These are phyloP conservation scores for Chironomus riparius DNA, from an alignment of 2,888 invertebrate species.

Conservation along the genomic window DNA sequence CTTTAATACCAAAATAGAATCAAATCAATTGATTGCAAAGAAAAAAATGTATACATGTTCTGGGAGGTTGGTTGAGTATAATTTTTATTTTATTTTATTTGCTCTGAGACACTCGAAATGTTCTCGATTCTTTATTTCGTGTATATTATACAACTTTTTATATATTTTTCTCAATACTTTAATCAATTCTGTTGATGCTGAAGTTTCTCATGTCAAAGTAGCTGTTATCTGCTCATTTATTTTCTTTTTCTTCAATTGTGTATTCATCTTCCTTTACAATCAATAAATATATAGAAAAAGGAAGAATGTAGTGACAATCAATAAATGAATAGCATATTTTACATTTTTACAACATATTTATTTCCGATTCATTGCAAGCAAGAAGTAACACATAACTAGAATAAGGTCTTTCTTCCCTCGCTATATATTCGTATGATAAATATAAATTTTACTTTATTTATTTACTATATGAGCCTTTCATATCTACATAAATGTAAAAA, in stretches of 20 bases:
- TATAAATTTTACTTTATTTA: too few species aligned
- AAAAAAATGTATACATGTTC: neutral
- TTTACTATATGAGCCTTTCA: too few species aligned
- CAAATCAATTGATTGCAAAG: neutral
- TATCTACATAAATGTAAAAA: neutral
- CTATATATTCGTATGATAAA: too few species aligned
- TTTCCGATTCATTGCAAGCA: neutral
- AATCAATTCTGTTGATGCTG: neutral
- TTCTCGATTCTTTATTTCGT: neutral
- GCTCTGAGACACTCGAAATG: neutral
- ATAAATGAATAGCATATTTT: neutral
- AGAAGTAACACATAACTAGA: neutral
- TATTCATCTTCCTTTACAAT: neutral
- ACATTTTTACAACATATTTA: too few species aligned
- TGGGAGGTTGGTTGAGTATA: neutral
- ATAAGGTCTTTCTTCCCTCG: neutral
- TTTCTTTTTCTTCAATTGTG: neutral
- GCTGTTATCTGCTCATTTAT: conserved; percentile 6
- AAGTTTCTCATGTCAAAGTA: neutral
- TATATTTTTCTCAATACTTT: neutral
- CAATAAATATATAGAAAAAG: neutral
- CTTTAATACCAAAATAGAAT: neutral
- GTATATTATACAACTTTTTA: neutral
- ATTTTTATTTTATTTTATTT: neutral
- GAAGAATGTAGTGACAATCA: neutral